Percentiles rank a stretch among this genome's conserved stretches.
Evolutionary conservation across 2,113 vertebrate species (phyloP).

Genomic region (Ginglymostoma cirratum): DNA sequence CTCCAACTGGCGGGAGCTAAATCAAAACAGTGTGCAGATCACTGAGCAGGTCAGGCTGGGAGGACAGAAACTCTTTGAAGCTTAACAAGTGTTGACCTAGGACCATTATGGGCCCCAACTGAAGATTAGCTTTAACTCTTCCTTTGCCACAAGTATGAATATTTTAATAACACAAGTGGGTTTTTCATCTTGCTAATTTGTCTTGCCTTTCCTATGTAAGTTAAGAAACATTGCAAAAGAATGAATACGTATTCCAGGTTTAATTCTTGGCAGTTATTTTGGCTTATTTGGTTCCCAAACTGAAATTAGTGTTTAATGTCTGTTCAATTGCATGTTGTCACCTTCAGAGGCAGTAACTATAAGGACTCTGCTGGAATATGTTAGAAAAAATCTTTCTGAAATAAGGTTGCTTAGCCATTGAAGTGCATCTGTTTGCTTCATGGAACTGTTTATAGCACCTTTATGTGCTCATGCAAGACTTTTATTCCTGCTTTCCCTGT

Average conservation of each 20-base stretch:
- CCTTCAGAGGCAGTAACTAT: neutral
- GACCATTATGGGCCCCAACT: slow-evolving; percentile 66
- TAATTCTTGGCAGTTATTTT: neutral
- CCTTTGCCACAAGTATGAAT: slow-evolving; percentile 47
- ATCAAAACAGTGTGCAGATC: slow-evolving; percentile 63
- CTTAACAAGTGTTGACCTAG: slow-evolving; percentile 76
- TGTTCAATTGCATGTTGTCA: neutral
- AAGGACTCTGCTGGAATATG: neutral
- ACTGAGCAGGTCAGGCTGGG: slow-evolving; percentile 60
- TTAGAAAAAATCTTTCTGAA: neutral
- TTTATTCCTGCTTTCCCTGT: slow-evolving; percentile 54
- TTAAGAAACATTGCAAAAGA: neutral
- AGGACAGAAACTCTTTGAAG: slow-evolving; percentile 75
- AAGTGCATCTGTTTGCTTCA: slow-evolving; percentile 9
- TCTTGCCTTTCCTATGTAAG: neutral
- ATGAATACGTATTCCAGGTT: neutral
- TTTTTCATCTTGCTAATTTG: neutral
- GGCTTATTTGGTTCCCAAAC: slow-evolving; percentile 15
- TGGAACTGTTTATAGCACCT: neutral
- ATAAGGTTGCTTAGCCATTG: neutral
- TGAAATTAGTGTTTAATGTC: neutral
- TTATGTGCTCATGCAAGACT: neutral
- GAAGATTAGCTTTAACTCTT: slow-evolving; percentile 57
- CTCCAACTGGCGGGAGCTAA: slow-evolving; percentile 56
- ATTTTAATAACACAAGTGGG: neutral